Base-by-base conservation (phyloP, 2,888 invertebrate genomes). In the Acanthococcus lagerstroemiae region DNA sequence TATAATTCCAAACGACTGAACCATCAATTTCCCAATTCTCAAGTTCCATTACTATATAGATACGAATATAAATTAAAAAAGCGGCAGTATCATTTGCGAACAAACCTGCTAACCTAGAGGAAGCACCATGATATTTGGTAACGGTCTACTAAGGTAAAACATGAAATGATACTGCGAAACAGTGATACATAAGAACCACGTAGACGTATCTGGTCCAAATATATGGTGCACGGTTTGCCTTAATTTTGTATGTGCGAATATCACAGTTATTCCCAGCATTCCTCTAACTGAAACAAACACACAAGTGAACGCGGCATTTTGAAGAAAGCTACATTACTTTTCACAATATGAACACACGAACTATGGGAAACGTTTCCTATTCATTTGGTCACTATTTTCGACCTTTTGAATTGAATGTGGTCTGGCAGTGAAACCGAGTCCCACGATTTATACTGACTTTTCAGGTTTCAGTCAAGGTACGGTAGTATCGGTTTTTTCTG, bases 131-230 rank as follows among this genome's bases (percentile, higher is more conserved):
- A 89, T 90, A 77, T 99, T 99, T 65, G 99, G 97, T 72, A 99
- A 80, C 12, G 95, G 87, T 68, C 99, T 83, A 73, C 92, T 91
- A 78, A 92, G 83, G 76, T 99, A 99, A 77, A 94, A 99, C 83
- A 96, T 87, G 74, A 97, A 94, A 78, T 99, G 99, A 77, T 96
- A 99, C 77, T 99, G 99, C 1, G 94, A 86, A 21, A 88, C 83
- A 1, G 91, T 93, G 67, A 97, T 84, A 4, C 86, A 77, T 22
- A 88, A 82, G 73, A 87, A 88, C 92, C 93, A 93, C 75, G 85
- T 82, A 6, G 87, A 81, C 74, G 90, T 87, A 70, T 84, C 82
- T 66, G 78, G 76, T 15, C 95, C 95, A 78, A 90, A 94, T 67
- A 85, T 81, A 70, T 84, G 84, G 72, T 84, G 80, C 30, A 97